A percentile compares a stretch with the other conserved stretches of the same genome.
Conservation (phyloP, 2,113 vertebrate genomes). For the Melanerpes formicivorus region DNA sequence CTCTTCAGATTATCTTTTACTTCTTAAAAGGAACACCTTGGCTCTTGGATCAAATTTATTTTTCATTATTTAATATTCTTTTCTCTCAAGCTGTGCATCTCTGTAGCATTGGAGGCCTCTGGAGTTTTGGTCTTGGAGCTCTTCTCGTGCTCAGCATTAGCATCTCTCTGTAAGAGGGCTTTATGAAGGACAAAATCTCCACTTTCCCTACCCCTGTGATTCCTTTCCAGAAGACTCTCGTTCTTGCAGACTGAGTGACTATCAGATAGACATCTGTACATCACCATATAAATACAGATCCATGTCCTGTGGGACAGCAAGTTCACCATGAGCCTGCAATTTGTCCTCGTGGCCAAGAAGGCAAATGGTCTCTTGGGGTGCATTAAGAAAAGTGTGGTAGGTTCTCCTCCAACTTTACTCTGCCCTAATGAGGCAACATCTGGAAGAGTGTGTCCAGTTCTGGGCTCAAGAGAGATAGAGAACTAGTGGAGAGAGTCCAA, state of each 20-base stretch:
- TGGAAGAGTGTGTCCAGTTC: too few relatives aligned
- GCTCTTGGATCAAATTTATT: neutral
- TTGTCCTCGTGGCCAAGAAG: neutral
- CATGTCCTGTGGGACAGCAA: neutral
- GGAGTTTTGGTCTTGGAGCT: neutral
- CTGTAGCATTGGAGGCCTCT: neutral
- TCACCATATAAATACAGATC: neutral
- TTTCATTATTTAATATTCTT: neutral
- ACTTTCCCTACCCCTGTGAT: neutral
- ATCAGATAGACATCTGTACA: neutral
- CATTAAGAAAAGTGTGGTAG: too few relatives aligned
- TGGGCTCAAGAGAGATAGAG: too few relatives aligned
- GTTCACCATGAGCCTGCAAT: neutral
- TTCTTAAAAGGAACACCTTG: neutral
- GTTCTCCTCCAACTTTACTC: too few relatives aligned
- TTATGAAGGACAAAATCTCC: neutral
- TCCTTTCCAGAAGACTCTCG: neutral
- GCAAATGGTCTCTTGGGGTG: neutral
- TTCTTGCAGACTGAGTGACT: neutral
- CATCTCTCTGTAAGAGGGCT: neutral
- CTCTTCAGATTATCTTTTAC: neutral
- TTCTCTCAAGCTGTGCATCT: neutral
- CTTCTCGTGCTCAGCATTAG: neutral
- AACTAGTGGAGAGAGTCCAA: too few relatives aligned
- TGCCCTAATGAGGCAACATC: too few relatives aligned